Conservation (phyloP, 2,797 vertebrate species). For the Tenualosa ilisha region DNA sequence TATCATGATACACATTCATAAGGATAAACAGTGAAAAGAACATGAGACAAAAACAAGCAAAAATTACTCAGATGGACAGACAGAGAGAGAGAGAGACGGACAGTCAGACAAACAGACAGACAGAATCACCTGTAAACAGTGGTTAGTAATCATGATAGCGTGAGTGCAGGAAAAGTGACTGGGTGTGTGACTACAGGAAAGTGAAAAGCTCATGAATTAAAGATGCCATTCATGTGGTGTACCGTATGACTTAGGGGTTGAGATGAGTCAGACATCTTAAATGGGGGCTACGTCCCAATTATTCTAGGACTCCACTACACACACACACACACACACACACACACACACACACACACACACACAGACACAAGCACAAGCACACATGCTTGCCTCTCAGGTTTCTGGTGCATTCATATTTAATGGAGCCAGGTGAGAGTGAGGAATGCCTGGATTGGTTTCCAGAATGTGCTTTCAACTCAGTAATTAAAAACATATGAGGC, state of each 20-base stretch:
- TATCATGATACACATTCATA: background rate
- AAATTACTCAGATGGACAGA: background rate
- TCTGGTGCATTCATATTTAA: background rate
- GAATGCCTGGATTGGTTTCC: background rate
- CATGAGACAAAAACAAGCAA: background rate
- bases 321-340: background rate
- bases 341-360: slow-evolving; percentile 22
- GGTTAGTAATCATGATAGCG: background rate
- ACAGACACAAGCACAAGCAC: background rate
- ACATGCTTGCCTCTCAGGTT: background rate
- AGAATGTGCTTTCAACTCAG: background rate
- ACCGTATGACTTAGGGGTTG: background rate
- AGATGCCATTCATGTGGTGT: background rate
- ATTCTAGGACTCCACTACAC: background rate
- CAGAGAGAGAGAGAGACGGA: background rate
- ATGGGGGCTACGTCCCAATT: background rate
- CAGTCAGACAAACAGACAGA: background rate
- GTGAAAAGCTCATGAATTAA: slow-evolving; percentile 8
- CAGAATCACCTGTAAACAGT: background rate
- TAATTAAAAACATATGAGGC: background rate
- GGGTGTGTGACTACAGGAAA: background rate
- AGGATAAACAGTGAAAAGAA: background rate
- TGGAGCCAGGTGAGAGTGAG: slow-evolving; percentile 4
- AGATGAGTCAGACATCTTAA: background rate
- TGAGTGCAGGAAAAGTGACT: background rate